phyloP scores from a whole-genome alignment of 2,113 vertebrate species.

The Xerus inauris region DNA sequence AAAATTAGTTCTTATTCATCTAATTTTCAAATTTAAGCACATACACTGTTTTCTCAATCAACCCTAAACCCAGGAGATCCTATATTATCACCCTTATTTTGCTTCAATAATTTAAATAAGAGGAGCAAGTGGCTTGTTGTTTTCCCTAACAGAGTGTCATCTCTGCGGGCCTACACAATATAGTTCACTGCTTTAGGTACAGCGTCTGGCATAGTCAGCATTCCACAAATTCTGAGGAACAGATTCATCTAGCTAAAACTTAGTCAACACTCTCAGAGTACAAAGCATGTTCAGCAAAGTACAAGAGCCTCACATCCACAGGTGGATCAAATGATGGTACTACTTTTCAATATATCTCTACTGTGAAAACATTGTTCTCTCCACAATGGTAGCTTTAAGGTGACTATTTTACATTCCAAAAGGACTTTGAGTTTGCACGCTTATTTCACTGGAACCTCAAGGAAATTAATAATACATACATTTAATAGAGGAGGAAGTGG shows the following conservation, averaged over 20 bases:
- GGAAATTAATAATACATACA: not conserved
- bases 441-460: not conserved
- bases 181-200: not conserved
- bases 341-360: not conserved
- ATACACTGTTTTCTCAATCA: not conserved
- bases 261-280: not conserved
- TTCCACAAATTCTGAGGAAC: not conserved
- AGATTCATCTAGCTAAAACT: not conserved
- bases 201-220: not conserved
- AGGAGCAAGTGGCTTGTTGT: not conserved
- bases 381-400: not conserved
- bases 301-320: not conserved
- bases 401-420: not conserved
- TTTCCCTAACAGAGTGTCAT: not conserved
- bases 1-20: not conserved
- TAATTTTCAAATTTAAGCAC: constrained; percentile 14
- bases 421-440: not conserved
- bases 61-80: not conserved
- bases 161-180: not conserved
- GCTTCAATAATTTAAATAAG: not conserved
- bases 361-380: not conserved
- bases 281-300: not conserved
- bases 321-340: not conserved
- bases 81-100: not conserved
- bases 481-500: not conserved